phyloP scores from a whole-genome alignment of 2,797 vertebrate genomes.

The Anguilla megastoma region DNA sequence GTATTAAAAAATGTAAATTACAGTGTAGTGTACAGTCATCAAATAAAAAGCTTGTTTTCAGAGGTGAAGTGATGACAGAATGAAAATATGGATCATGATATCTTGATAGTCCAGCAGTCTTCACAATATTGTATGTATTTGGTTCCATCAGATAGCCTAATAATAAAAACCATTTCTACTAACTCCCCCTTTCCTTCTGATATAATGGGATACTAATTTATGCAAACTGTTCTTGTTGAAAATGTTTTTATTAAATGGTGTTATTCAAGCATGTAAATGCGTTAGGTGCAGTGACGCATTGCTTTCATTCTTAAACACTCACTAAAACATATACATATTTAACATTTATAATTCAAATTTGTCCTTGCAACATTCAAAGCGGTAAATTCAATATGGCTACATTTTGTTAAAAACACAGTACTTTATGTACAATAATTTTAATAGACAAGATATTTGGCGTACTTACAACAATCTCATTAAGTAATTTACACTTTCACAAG shows the following conservation, averaged over 20 bases:
- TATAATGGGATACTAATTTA: constrained; percentile 42
- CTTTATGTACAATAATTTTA: constrained; percentile 91
- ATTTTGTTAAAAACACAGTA: constrained; percentile 98
- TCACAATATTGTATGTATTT: not conserved
- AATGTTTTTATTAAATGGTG: constrained; percentile 69
- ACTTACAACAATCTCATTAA: constrained; percentile 95
- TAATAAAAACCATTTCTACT: not conserved
- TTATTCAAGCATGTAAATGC: constrained; percentile 80
- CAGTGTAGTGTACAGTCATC: constrained; percentile 1
- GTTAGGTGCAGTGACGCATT: constrained; percentile 69
- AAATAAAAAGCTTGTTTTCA: not conserved
- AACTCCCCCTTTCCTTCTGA: not conserved
- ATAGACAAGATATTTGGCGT: constrained; percentile 99
- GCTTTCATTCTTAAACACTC: constrained; percentile 71
- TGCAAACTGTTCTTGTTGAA: constrained; percentile 42
- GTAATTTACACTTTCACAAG: constrained; percentile 91
- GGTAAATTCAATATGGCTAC: constrained; percentile 99
- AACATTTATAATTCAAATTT: constrained; percentile 96
- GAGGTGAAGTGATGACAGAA: not conserved
- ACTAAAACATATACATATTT: constrained; percentile 97
- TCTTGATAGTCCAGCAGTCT: not conserved
- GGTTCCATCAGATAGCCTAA: not conserved
- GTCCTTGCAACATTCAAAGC: constrained; percentile 97
- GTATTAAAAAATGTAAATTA: constrained; percentile 24
- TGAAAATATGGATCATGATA: not conserved